A percentile compares a stretch with the other conserved stretches of the same genome.
These are phyloP conservation scores for Simalia tracyae DNA, from an alignment of 2,797 vertebrate species.

Conservation along the genomic window DNA sequence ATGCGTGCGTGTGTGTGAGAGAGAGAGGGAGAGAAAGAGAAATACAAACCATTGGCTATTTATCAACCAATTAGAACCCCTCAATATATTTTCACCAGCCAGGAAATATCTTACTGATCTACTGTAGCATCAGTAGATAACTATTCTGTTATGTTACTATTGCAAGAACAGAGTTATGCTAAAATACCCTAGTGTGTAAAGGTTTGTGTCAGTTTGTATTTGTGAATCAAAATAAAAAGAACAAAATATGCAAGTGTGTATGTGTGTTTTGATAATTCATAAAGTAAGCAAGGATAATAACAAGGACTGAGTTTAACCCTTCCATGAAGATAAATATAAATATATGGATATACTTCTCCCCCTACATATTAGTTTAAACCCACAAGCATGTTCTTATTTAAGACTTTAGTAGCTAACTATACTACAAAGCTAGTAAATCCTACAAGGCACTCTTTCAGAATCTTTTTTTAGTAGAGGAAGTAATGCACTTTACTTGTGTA, in stretches of 20 bases:
- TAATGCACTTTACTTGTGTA: constrained; percentile 79
- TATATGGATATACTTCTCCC: not conserved
- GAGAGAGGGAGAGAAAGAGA: too few relatives aligned
- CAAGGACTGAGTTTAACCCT: constrained; percentile 10
- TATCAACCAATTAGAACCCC: not conserved
- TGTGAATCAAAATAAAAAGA: not conserved
- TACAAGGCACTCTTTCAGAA: constrained; percentile 73
- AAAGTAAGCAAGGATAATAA: rapidly evolving
- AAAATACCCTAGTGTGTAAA: not conserved
- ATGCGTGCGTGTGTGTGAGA: too few relatives aligned
- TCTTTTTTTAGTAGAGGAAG: constrained; percentile 79
- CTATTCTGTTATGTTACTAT: not conserved
- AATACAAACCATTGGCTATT: not conserved
- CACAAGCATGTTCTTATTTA: constrained; percentile 59
- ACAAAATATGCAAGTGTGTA: not conserved
- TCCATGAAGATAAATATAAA: constrained; percentile 10
- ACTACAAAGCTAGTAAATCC: constrained; percentile 66
- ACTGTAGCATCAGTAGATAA: not conserved
- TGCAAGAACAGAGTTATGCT: not conserved
- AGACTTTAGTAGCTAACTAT: constrained; percentile 44
- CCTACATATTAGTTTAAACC: constrained; percentile 48
- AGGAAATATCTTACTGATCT: not conserved
- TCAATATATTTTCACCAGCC: not conserved
- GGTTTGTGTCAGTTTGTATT: not conserved
- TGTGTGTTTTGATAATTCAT: constrained; percentile 16